Conservation (phyloP, 2,113 vertebrate genomes). For the Odontesthes bonariensis region DNA sequence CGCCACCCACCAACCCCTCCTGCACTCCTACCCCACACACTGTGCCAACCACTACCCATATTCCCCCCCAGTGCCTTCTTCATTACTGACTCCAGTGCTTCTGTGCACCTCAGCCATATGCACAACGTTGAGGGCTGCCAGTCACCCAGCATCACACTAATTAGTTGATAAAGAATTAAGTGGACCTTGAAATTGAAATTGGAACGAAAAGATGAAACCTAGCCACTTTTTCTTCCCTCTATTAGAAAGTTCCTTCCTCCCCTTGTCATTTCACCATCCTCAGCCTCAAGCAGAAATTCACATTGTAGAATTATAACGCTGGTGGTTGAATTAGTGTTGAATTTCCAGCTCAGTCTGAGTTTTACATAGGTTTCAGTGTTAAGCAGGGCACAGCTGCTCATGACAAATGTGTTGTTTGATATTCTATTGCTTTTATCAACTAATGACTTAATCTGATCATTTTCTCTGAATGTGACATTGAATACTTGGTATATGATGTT, state of each 20-base stretch:
- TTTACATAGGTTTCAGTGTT: slow-evolving; percentile 15
- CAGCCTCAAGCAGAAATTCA: slow-evolving; percentile 50
- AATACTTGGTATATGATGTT: slow-evolving; percentile 33
- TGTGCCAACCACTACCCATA: slow-evolving; percentile 81
- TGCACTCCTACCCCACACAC: slow-evolving; percentile 56
- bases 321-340: slow-evolving; percentile 17
- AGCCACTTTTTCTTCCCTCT: slow-evolving; percentile 65
- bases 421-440: slow-evolving; percentile 31
- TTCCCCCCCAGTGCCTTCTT: slow-evolving; percentile 87
- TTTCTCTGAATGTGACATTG: slow-evolving; percentile 32
- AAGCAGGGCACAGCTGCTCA: slow-evolving; percentile 32
- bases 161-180: slow-evolving; percentile 98
- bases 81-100: slow-evolving; percentile 92
- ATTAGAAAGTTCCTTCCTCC: slow-evolving; percentile 58
- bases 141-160: slow-evolving; percentile 92
- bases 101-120: slow-evolving; percentile 92
- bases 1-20: slow-evolving; percentile 79
- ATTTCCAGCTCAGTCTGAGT: slow-evolving; percentile 44
- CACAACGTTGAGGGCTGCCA: slow-evolving; percentile 90
- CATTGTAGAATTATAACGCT: slow-evolving; percentile 51
- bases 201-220: slow-evolving; percentile 83
- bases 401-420: slow-evolving; percentile 25
- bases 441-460: slow-evolving; percentile 61
- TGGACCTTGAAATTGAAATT: slow-evolving; percentile 99
- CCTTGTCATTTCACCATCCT: slow-evolving; percentile 50